Evolutionary conservation across 2,113 vertebrate genomes (phyloP), one percentile per base, ranked within the genome.

Genomic region (Hassar affinis): DNA sequence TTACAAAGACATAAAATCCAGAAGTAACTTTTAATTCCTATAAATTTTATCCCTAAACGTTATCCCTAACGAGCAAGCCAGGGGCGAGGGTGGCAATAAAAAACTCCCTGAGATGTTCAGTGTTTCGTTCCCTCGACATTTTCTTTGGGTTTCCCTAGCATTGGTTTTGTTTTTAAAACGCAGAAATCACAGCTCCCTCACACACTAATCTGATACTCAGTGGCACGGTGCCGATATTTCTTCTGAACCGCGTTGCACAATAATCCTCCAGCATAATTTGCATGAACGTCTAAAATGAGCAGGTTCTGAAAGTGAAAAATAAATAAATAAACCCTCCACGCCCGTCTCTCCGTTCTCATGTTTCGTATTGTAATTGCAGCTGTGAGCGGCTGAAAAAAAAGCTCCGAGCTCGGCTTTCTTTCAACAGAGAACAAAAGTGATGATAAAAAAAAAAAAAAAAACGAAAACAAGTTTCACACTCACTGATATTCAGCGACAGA

Each of bases 401-500:
- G 22, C 66, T 71, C 79, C 20, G 25, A 56, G 66, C 64, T 69
- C 20, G 66, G 51, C 51, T 42, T 81, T 35, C 22, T 17, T 27
- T 62, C 42, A 79, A 18, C n/a, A n/a, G 8, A 45, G n/a, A 64
- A 51, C 38, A 75, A 51, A 62, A 18, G 42, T 51, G 71, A 25
- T 27, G 22, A 61, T n/a, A 49, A 68, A 76, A 72, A n/a, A 38
- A 52, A 66, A 6, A 2, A 25, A 52, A 30, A 4, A n/a, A 35
- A 25, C 15, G 71, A 25, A 72, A 75, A 22, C 42, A 12, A 54
- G 22, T 52, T 68, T 66, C 11, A 83, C 8, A 77, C 27, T 56
- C 35, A 47, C 3, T 84, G 82, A 88, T 66, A 52, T 82, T 77
- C 62, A 74, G 77, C 45, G 64, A 84, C 66, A 83, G 72, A 88